Percentiles rank a stretch among this genome's conserved stretches.
These are phyloP conservation scores for Linnaemya tessellans DNA, from an alignment of 2,888 invertebrate species.

Conservation along the genomic window DNA sequence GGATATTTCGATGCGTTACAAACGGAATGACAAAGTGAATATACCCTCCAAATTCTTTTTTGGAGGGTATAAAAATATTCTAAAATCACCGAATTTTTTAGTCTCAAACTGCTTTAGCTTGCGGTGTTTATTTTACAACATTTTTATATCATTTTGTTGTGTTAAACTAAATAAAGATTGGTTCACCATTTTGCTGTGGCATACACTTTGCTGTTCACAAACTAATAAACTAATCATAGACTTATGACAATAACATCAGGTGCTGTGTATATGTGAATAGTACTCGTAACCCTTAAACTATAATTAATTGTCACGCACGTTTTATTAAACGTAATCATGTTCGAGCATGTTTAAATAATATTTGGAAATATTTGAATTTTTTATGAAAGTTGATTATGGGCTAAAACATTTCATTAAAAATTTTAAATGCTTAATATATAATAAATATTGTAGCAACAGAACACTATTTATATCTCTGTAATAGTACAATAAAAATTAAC, in stretches of 20 bases:
- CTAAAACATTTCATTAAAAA: neutral
- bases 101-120: neutral
- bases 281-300: neutral
- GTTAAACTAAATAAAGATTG: neutral
- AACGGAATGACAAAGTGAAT: too few relatives aligned
- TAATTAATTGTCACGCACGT: neutral
- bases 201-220: neutral
- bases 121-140: neutral
- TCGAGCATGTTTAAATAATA: conserved; percentile 2
- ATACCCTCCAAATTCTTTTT: too few relatives aligned
- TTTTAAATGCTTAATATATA: neutral
- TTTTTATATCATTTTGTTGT: neutral
- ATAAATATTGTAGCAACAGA: neutral
- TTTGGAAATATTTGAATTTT: neutral
- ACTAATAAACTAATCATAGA: neutral
- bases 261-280: neutral
- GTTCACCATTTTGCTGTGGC: neutral
- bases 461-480: neutral
- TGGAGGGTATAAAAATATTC: too few relatives aligned
- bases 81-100: conserved; percentile 75
- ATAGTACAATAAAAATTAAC: too few relatives aligned
- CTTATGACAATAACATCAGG: neutral
- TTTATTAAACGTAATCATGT: neutral
- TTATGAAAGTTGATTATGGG: neutral
- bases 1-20: too few relatives aligned